A percentile compares a stretch with the other conserved stretches of the same genome.
Conservation (phyloP, 2,113 vertebrate genomes). For the Phylloscopus whistleri region DNA sequence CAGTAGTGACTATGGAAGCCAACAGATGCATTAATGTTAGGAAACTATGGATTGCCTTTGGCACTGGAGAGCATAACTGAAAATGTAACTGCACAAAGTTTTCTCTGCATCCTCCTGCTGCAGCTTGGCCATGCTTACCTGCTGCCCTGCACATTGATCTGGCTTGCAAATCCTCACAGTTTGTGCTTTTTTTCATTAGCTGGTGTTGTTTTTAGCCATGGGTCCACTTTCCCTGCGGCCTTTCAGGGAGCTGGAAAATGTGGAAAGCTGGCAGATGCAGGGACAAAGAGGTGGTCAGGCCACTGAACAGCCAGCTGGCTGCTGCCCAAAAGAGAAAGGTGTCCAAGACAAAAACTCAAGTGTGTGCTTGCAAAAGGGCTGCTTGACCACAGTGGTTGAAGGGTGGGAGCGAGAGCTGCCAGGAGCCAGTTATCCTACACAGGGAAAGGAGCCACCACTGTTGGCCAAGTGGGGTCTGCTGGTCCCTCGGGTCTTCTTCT, state of each 20-base stretch:
- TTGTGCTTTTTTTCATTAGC: not conserved
- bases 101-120: not conserved
- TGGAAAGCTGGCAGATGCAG: not conserved
- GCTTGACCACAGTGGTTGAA: not conserved
- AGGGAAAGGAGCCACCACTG: rapidly evolving
- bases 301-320: not conserved
- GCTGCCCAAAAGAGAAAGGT: not conserved
- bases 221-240: not conserved
- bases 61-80: not conserved
- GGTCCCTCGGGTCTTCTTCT: not conserved
- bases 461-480: not conserved
- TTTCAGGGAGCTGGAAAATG: not conserved
- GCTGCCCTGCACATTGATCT: not conserved
- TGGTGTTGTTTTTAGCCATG: not conserved
- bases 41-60: not conserved
- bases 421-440: not conserved
- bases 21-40: not conserved
- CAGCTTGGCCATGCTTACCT: not conserved
- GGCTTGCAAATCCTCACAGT: not conserved
- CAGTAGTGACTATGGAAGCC: not conserved
- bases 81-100: not conserved
- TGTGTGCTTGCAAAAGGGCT: not conserved
- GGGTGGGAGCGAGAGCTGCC: not conserved
- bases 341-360: not conserved
- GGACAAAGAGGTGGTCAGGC: not conserved